phyloP scores from a whole-genome alignment of 2,888 invertebrate genomes.

The Therioaphis trifolii region DNA sequence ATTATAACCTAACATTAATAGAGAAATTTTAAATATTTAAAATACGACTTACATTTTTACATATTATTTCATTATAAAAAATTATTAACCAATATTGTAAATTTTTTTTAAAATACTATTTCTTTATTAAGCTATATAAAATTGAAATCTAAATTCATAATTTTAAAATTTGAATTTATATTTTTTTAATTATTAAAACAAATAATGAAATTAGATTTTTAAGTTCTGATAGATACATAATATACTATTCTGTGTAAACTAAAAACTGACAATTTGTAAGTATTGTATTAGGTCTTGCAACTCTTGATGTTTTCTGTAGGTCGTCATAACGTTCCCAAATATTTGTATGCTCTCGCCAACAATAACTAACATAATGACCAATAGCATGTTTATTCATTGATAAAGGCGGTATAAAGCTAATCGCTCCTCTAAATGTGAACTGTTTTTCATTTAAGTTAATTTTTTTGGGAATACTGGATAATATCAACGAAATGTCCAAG shows the following conservation, averaged over 20 bases:
- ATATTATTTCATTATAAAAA: background rate
- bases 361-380: conserved; percentile 1
- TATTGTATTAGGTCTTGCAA: conserved; percentile 6
- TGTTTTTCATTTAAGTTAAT: conserved; percentile 22
- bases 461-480: background rate
- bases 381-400: conserved; percentile 2
- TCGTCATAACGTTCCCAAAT: conserved; percentile 23
- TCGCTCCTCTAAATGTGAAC: background rate
- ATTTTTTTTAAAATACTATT: background rate
- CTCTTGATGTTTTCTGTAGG: background rate
- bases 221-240: no score
- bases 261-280: conserved; percentile 11
- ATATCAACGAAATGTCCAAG: background rate
- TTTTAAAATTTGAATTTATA: no score
- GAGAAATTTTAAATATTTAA: no score
- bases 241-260: background rate
- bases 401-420: conserved; percentile 5
- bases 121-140: background rate
- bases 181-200: background rate
- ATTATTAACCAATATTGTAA: background rate
- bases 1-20: no score
- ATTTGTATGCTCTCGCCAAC: background rate
- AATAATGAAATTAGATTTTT: background rate
- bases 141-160: no score
- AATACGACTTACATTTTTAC: no score